Percentiles rank a stretch among this genome's conserved stretches.
Evolutionary conservation across 2,113 vertebrate genomes (phyloP).

Genomic region (Nothobranchius kuhntae): DNA sequence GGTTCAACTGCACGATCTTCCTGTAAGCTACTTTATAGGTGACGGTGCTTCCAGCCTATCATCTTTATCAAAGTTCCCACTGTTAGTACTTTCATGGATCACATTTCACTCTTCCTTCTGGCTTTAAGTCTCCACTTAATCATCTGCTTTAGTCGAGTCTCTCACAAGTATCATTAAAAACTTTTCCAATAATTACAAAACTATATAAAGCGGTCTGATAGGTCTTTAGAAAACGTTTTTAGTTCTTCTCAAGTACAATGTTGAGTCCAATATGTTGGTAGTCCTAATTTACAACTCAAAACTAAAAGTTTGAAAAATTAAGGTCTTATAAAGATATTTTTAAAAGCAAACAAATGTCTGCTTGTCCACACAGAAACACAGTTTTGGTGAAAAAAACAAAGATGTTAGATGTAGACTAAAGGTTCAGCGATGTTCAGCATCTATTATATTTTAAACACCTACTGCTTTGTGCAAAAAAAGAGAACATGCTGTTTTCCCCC

Average conservation of each 20-base stretch:
- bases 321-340: too few relatives aligned
- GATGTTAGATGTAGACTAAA: too few relatives aligned
- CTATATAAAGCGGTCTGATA: slow-evolving; percentile 1
- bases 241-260: background rate
- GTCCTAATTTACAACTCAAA: too few relatives aligned
- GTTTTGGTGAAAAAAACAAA: too few relatives aligned
- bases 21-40: slow-evolving; percentile 38
- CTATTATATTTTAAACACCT: too few relatives aligned
- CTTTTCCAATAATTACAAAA: slow-evolving; percentile 9
- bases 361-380: too few relatives aligned
- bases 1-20: slow-evolving; percentile 16
- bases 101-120: slow-evolving; percentile 36
- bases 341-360: too few relatives aligned
- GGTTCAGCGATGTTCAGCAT: too few relatives aligned
- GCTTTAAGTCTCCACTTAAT: slow-evolving; percentile 40
- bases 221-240: background rate
- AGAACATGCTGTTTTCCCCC: too few relatives aligned
- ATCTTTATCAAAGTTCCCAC: slow-evolving; percentile 43
- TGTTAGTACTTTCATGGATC: slow-evolving; percentile 30
- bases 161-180: slow-evolving; percentile 38
- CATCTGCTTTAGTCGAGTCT: slow-evolving; percentile 12
- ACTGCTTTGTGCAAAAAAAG: too few relatives aligned
- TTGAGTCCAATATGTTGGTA: too few relatives aligned
- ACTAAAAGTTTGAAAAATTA: too few relatives aligned
- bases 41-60: slow-evolving; percentile 27